Base-by-base conservation (phyloP, 1,140 invertebrate genomes). In the Pomacea maculata region DNA sequence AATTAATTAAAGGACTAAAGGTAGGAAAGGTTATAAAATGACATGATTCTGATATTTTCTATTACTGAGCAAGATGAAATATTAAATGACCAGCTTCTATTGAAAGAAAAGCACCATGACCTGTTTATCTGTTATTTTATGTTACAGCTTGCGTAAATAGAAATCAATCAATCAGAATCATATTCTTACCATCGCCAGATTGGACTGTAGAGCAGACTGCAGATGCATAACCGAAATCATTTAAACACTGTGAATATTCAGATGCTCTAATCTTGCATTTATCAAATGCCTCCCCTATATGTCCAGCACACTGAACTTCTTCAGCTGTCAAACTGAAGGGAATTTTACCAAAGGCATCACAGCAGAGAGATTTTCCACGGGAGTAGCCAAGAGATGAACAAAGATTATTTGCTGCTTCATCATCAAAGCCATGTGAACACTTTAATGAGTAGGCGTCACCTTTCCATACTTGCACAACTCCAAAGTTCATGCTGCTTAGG, bases 391-490 rank as follows among this genome's bases (percentile, higher is more conserved):
- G 84, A 19, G 85, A 68, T 63, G 85, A 68, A 25, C 83, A 86
- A 7, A 89, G 84, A 0, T 68, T 78, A 10, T 85, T 86, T 68
- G 85, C 86, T 8, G 34, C 80, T 19, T 85, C 6, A 65, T 75
- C 54, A 63, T 76, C 73, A 45, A 80, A 89, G 88, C 6, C 81
- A 19, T 87, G 86, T 61, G 80, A 81, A 83, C 90, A 91, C 0
- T 90, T 83, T 61, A 84, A 72, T 21, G 75, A 78, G 70, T 88
- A 89, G 0, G 75, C 34, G 21, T 81, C 80, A 45, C 85, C 79
- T 21, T 29, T 81, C 83, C 83, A 85, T 0, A 87, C 68, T 70
- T 84, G 71, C 2, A 89, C 74, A 19, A 83, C 82, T n/a, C 88
- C 88, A 77, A 82, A 45, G 67, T 54, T 14, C 0, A 19, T 71